Conservation (phyloP, 2,888 invertebrate genomes). For the Drosophila percnosoma region DNA sequence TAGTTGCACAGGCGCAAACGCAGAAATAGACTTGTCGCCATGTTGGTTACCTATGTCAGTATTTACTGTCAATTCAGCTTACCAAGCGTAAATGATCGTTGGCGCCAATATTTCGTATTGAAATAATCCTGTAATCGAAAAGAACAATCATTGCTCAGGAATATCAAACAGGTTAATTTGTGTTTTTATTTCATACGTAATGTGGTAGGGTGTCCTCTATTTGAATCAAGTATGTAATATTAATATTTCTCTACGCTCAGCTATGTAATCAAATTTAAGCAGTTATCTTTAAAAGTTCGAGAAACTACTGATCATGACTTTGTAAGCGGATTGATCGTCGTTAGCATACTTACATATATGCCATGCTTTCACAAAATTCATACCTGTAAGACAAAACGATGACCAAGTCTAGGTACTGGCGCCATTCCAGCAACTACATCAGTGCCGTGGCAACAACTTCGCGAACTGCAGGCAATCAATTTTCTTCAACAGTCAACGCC, state of each 20-base stretch:
- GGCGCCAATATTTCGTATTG: slow-evolving; percentile 69
- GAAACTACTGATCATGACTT: slow-evolving; percentile 1
- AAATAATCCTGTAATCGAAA: slow-evolving; percentile 26
- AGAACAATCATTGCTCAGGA: neutral
- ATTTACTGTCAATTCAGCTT: slow-evolving; percentile 32
- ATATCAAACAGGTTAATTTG: neutral
- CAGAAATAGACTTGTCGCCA: slow-evolving; percentile 5
- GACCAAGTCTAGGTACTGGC: slow-evolving; percentile 20
- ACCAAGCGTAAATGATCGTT: slow-evolving; percentile 69
- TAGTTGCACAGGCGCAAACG: slow-evolving; percentile 24
- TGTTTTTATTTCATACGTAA: neutral
- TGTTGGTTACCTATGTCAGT: slow-evolving; percentile 1
- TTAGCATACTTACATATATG: neutral
- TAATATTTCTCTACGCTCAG: neutral
- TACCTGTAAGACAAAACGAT: slow-evolving; percentile 43
- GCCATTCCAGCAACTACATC: slow-evolving; percentile 30
- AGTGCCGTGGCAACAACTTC: slow-evolving; percentile 31
- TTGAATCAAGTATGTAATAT: neutral
- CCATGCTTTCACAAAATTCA: slow-evolving; percentile 17
- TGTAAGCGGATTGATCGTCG: slow-evolving; percentile 1
- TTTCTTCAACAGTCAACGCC: slow-evolving; percentile 56
- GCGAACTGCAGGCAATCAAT: slow-evolving; percentile 57
- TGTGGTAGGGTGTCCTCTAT: neutral
- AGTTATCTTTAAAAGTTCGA: neutral
- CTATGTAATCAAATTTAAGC: neutral